phyloP scores from a whole-genome alignment of 2,797 vertebrate species.

The Parauchenoglanis ngamensis region DNA sequence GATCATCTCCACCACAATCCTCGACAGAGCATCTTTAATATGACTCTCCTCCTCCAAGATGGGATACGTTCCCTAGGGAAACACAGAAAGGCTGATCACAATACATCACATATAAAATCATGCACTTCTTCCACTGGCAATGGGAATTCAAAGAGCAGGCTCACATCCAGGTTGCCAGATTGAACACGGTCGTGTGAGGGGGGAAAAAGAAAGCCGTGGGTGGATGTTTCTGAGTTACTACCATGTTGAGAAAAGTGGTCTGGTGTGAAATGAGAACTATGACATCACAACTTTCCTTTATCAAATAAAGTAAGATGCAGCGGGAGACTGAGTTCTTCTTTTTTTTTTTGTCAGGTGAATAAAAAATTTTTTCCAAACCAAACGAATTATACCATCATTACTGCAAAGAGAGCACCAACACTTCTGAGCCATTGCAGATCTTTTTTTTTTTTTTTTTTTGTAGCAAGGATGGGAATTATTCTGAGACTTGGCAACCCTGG shows the following conservation, averaged over 20 bases:
- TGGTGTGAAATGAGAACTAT: background rate
- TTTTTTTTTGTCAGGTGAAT: too few relatives aligned
- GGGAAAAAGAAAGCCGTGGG: background rate
- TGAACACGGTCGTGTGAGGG: background rate
- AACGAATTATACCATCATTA: too few relatives aligned
- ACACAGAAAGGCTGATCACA: background rate
- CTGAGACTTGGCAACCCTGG: background rate
- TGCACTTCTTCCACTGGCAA: background rate
- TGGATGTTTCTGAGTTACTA: background rate
- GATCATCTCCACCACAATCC: conserved; percentile 97
- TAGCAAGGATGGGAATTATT: background rate
- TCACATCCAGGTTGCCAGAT: background rate
- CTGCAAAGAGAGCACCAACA: background rate
- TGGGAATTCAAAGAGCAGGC: too few relatives aligned
- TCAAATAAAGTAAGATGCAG: background rate
- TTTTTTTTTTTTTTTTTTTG: too few relatives aligned
- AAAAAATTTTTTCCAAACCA: too few relatives aligned
- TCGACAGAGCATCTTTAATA: conserved; percentile 92
- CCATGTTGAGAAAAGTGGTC: background rate
- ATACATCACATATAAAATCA: background rate
- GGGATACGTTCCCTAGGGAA: conserved; percentile 82
- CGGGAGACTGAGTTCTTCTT: too few relatives aligned
- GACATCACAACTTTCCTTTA: background rate
- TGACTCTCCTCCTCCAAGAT: conserved; percentile 95
- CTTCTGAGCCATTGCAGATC: background rate